Conservation (phyloP, 2,797 vertebrate genomes). For the Botia almorhae region DNA sequence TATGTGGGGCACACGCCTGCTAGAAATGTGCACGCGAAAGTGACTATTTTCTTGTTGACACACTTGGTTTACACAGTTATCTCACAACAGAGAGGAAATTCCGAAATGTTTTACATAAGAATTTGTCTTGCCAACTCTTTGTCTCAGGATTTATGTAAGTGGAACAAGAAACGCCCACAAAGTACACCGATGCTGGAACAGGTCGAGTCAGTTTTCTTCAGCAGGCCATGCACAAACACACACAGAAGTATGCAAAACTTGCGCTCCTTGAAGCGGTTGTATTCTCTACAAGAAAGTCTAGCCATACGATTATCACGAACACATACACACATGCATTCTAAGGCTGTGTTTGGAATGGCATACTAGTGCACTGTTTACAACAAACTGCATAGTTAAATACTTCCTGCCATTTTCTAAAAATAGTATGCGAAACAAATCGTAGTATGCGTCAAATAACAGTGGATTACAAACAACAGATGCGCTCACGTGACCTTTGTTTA, state of each 20-base stretch:
- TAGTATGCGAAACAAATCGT: background rate
- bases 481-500: background rate
- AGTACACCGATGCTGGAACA: constrained; percentile 17
- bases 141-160: constrained; percentile 38
- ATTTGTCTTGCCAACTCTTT: constrained; percentile 31
- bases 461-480: background rate
- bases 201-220: constrained; percentile 16
- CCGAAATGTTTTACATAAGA: constrained; percentile 35
- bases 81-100: constrained; percentile 14
- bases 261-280: background rate
- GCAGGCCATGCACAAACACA: background rate
- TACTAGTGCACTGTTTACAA: background rate
- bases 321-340: background rate
- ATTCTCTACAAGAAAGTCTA: background rate
- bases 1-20: background rate
- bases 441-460: background rate
- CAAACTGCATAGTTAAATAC: background rate
- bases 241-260: background rate
- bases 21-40: background rate
- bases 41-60: constrained; percentile 23
- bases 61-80: constrained; percentile 20
- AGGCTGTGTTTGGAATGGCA: background rate
- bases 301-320: background rate
- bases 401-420: background rate
- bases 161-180: constrained; percentile 19